Percentiles rank a stretch among this genome's conserved stretches.
These are phyloP conservation scores for Tyrannus savana DNA, from an alignment of 2,113 vertebrate species.

Conservation along the genomic window DNA sequence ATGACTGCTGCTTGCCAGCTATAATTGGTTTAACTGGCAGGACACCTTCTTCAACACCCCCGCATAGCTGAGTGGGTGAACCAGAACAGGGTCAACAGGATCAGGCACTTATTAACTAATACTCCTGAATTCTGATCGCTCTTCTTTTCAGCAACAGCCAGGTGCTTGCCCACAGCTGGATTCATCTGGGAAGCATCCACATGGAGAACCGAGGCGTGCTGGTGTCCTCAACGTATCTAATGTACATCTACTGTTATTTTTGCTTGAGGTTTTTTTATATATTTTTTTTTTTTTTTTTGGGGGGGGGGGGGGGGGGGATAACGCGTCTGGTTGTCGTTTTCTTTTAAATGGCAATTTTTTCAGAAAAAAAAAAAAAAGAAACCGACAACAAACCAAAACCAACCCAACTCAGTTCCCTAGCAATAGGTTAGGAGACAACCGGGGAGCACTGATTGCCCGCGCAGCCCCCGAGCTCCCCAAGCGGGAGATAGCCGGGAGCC, in stretches of 20 bases:
- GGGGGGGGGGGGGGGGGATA: accelerated
- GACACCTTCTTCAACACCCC: slow-evolving; percentile 61
- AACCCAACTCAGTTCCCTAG: accelerated
- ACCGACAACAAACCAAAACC: no score
- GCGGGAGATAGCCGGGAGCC: not conserved
- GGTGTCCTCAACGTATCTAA: not conserved
- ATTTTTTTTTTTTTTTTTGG: no score
- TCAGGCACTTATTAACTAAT: slow-evolving; percentile 68
- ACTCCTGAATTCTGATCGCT: slow-evolving; percentile 24
- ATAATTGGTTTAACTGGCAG: slow-evolving; percentile 61
- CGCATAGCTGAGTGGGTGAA: slow-evolving; percentile 62
- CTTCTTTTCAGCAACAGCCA: slow-evolving; percentile 31
- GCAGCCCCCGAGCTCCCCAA: not conserved
- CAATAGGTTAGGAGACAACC: accelerated
- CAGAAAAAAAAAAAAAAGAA: no score
- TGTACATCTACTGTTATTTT: accelerated
- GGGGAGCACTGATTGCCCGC: not conserved
- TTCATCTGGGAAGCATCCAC: not conserved
- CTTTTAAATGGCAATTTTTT: not conserved
- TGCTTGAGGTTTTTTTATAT: accelerated
- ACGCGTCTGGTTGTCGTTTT: accelerated
- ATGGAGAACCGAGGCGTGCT: not conserved
- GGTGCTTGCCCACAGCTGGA: not conserved
- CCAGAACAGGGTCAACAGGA: slow-evolving; percentile 64
- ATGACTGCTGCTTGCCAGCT: slow-evolving; percentile 43